These are phyloP conservation scores for Tachina grossa DNA, from an alignment of 2,888 invertebrate species.

Conservation along the genomic window DNA sequence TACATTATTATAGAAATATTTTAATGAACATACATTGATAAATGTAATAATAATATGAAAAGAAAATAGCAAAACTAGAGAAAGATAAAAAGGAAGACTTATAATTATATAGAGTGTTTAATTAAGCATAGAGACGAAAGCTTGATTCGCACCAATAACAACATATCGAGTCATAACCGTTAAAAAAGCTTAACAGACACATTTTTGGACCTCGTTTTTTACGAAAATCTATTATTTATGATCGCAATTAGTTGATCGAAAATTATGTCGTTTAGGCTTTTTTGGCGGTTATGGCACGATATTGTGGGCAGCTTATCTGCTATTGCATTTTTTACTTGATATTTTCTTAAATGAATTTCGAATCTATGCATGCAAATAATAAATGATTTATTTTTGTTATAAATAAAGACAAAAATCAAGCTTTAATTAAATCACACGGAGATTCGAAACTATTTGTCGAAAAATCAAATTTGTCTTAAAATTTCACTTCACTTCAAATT, in stretches of 20 bases:
- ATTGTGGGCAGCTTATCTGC: no score
- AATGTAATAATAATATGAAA: slow-evolving; percentile 7
- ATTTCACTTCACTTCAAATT: neutral
- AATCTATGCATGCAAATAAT: neutral
- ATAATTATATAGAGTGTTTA: neutral
- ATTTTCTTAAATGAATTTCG: slow-evolving; percentile 1
- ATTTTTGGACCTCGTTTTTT: no score
- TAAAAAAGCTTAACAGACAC: no score
- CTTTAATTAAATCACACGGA: neutral
- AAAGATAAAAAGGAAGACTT: slow-evolving; percentile 4
- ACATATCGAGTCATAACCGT: neutral
- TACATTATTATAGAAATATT: slow-evolving; percentile 19
- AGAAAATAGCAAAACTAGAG: slow-evolving; percentile 22
- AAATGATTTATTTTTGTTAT: neutral
- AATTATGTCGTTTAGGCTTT: no score
- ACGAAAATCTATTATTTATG: no score
- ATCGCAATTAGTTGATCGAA: no score
- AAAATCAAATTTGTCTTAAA: neutral
- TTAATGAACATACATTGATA: slow-evolving; percentile 51
- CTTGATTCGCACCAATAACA: neutral
- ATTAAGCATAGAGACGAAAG: neutral
- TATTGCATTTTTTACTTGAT: no score
- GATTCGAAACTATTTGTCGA: neutral
- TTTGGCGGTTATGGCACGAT: neutral
- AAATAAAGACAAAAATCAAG: neutral